Evolutionary conservation across 2,797 vertebrate species (phyloP).

Genomic region (Oceanodroma leucorhoa): DNA sequence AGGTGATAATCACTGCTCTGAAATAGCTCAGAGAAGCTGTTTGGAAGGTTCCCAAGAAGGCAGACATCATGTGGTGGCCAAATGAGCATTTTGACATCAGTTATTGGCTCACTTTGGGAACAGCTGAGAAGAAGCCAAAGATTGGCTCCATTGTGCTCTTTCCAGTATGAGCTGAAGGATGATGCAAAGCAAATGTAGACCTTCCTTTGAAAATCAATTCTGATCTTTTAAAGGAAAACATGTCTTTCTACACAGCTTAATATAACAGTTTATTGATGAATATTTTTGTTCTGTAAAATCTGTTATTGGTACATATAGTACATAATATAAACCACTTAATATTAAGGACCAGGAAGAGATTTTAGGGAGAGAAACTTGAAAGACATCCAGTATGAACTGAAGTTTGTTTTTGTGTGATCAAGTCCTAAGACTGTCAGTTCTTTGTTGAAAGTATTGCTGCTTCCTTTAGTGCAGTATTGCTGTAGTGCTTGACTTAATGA

Average conservation of each 20-base stretch:
- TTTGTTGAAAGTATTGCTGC: not conserved
- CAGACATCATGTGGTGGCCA: slow-evolving; percentile 55
- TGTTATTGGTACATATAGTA: not conserved
- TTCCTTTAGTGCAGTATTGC: not conserved
- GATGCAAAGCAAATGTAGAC: slow-evolving; percentile 52
- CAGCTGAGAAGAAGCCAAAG: slow-evolving; percentile 28
- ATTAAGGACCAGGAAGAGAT: not conserved
- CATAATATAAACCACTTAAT: not conserved
- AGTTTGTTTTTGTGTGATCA: not conserved
- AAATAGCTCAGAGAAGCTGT: slow-evolving; percentile 42
- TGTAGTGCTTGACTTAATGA: not conserved
- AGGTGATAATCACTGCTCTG: slow-evolving; percentile 46
- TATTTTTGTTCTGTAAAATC: not conserved
- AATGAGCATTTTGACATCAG: slow-evolving; percentile 56
- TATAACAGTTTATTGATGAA: not conserved
- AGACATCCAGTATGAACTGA: not conserved
- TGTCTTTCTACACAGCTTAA: not conserved
- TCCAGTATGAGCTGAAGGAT: slow-evolving; percentile 17
- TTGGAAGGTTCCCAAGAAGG: slow-evolving; percentile 58
- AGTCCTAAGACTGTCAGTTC: not conserved
- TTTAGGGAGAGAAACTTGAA: not conserved
- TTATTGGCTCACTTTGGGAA: slow-evolving; percentile 18
- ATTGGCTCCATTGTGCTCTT: not conserved
- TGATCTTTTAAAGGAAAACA: not conserved
- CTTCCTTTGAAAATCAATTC: not conserved